A percentile compares a stretch with the other conserved stretches of the same genome.
phyloP scores from a whole-genome alignment of 1,140 invertebrate species.

The Tetramorium alpestre region DNA sequence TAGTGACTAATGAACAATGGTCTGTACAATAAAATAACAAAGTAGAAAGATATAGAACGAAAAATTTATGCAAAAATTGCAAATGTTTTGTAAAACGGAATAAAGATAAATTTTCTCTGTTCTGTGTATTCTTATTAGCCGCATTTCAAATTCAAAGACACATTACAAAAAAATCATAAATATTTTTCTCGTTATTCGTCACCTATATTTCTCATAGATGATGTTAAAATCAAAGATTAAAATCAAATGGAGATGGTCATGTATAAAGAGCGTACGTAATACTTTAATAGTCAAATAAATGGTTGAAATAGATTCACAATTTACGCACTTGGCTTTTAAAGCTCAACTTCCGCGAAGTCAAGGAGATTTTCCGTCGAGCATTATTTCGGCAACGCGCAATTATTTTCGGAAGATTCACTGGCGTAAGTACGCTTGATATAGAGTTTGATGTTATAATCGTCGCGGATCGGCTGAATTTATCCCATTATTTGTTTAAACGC shows the following conservation, averaged over 20 bases:
- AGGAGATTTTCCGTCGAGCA: not conserved
- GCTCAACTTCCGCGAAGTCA: not conserved
- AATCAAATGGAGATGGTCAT: not conserved
- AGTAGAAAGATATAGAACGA: not conserved
- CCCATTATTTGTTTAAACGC: conserved; percentile 53
- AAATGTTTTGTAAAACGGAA: not conserved
- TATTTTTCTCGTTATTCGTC: not conserved
- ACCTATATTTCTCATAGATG: too few relatives aligned
- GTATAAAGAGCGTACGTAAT: not conserved
- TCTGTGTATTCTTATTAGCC: not conserved
- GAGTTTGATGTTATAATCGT: conserved; percentile 54
- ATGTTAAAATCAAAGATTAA: not conserved
- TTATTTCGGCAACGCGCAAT: conserved; percentile 34
- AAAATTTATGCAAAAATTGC: not conserved
- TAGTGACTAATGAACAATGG: not conserved
- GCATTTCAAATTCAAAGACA: not conserved
- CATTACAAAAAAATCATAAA: not conserved
- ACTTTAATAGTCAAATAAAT: not conserved
- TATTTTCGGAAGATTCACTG: conserved; percentile 41
- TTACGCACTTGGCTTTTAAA: not conserved
- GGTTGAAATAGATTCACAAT: not conserved
- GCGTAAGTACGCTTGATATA: conserved; percentile 36
- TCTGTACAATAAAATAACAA: not conserved
- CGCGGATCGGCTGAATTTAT: conserved; percentile 32
- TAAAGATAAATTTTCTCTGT: not conserved